Evolutionary conservation across 2,113 vertebrate genomes (phyloP).

Genomic region (Misgurnus anguillicaudatus): DNA sequence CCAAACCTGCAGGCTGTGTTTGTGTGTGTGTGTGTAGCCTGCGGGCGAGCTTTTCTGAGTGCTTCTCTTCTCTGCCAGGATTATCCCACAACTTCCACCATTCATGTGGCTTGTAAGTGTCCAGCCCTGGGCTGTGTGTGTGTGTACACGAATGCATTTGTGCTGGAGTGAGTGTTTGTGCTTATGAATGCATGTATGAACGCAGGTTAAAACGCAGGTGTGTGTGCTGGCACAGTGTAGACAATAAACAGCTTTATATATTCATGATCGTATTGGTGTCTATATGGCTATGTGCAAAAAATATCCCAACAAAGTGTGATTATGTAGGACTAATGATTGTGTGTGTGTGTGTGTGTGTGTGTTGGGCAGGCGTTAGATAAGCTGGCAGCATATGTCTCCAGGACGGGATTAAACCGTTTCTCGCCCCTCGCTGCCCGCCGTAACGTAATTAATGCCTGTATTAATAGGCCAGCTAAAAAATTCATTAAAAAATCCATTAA

Average conservation of each 20-base stretch:
- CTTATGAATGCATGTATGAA: conserved; percentile 44
- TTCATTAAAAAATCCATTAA: conserved; percentile 99
- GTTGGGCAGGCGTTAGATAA: conserved; percentile 93
- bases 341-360: conserved; percentile 45
- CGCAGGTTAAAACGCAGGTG: conserved; percentile 25
- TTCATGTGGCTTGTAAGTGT: conserved; percentile 91
- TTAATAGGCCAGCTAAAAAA: conserved; percentile 99
- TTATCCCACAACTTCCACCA: conserved; percentile 81
- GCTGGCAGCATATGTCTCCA: conserved; percentile 94
- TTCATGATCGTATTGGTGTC: too few relatives aligned
- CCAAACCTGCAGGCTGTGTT: conserved; percentile 48
- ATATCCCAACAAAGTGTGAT: conserved; percentile 25
- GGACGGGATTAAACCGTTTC: conserved; percentile 96
- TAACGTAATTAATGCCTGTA: conserved; percentile 99
- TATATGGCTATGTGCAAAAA: neutral
- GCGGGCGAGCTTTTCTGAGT: conserved; percentile 60
- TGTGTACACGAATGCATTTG: conserved; percentile 60
- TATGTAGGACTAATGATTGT: conserved; percentile 24
- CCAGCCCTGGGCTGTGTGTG: conserved; percentile 75
- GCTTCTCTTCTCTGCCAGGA: conserved; percentile 76
- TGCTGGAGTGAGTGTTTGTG: conserved; percentile 41
- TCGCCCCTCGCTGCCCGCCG: conserved; percentile 72
- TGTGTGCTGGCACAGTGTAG: conserved; percentile 28
- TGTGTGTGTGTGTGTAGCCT: conserved; percentile 47
- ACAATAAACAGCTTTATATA: neutral